A percentile compares a stretch with the other conserved stretches of the same genome.
phyloP scores from a whole-genome alignment of 2,797 vertebrate genomes.

The Phaenicophaeus curvirostris region DNA sequence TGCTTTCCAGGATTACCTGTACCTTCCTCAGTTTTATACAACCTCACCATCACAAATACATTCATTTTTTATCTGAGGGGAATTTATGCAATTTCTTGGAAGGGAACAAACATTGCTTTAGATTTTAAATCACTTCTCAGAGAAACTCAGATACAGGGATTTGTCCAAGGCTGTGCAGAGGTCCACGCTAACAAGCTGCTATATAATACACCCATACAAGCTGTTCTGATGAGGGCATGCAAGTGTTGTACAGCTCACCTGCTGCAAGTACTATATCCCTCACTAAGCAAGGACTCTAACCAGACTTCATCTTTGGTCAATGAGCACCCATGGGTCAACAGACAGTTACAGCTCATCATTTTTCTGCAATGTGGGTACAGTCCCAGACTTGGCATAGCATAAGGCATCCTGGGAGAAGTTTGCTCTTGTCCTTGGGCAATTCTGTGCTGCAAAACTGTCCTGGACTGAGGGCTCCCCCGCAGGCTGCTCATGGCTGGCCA shows the following conservation, averaged over 20 bases:
- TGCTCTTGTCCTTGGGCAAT: not conserved
- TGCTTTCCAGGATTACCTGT: not conserved
- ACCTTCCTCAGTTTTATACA: not conserved
- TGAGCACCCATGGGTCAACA: no score
- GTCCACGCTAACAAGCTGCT: not conserved
- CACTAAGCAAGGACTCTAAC: accelerated
- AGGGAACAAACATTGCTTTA: not conserved
- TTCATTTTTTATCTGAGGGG: not conserved
- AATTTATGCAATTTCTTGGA: not conserved
- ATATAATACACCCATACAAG: accelerated
- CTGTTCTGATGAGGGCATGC: accelerated
- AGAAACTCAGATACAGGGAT: not conserved
- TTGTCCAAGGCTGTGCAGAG: not conserved
- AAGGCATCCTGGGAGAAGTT: not conserved
- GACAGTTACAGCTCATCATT: not conserved
- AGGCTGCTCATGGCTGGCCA: accelerated
- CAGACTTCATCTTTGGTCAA: no score
- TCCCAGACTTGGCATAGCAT: not conserved
- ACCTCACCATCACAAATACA: not conserved
- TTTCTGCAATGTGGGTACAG: not conserved
- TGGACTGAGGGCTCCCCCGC: not conserved
- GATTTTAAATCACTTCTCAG: not conserved
- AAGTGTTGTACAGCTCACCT: not conserved
- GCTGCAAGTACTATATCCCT: accelerated
- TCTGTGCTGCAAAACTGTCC: accelerated